A percentile compares a stretch with the other conserved stretches of the same genome.
These are phyloP conservation scores for Epizoanthus ramosus DNA, from an alignment of 92 coral and sea anemone genomes.

Conservation along the genomic window DNA sequence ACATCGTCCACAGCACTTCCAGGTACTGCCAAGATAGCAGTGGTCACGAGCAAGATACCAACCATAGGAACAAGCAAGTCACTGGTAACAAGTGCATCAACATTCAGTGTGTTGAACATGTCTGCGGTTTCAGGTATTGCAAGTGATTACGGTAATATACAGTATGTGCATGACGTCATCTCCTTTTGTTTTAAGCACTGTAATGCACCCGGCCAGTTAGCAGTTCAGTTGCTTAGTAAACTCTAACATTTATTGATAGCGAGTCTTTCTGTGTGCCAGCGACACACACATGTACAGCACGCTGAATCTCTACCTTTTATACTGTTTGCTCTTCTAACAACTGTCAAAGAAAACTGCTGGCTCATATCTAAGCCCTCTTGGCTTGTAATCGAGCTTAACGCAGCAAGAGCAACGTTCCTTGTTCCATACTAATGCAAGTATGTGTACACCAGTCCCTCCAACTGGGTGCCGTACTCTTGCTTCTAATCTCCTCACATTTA, in stretches of 20 bases:
- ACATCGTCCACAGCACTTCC: background rate
- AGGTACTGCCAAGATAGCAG: background rate
- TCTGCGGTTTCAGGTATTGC: conserved; percentile 18
- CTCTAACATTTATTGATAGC: background rate
- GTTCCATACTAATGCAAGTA: too few species aligned
- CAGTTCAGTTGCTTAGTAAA: background rate
- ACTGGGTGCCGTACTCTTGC: background rate
- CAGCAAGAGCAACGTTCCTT: too few species aligned
- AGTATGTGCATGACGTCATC: background rate
- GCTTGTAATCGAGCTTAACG: background rate
- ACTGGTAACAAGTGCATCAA: background rate
- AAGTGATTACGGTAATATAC: background rate
- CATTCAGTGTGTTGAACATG: conserved; percentile 5
- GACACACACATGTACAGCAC: too few species aligned
- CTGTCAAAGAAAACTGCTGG: too few species aligned
- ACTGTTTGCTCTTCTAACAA: too few species aligned
- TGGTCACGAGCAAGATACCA: conserved; percentile 3
- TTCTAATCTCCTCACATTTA: background rate
- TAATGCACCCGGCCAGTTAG: background rate
- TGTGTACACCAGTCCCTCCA: too few species aligned
- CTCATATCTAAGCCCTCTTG: background rate
- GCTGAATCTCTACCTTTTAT: too few species aligned
- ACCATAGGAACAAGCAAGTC: background rate
- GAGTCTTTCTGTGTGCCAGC: too few species aligned
- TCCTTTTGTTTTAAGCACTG: background rate